Evolutionary conservation across 2,888 invertebrate genomes (phyloP), one percentile per base, ranked within the genome.

Genomic region (Himalopsyche anomala): DNA sequence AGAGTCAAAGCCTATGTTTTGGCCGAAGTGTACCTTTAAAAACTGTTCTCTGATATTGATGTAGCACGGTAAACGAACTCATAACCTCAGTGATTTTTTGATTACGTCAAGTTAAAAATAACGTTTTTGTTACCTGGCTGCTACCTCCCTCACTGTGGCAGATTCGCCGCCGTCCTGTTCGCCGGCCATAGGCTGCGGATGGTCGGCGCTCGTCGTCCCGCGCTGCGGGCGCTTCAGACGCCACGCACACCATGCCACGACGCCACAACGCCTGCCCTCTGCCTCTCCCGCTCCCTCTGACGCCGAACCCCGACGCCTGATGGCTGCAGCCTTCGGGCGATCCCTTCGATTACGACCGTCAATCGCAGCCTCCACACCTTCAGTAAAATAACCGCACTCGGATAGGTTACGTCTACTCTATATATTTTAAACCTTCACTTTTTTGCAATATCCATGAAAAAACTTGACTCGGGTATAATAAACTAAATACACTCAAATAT

Each of bases 141-240:
- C 74, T 74, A 74, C 93, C 93, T 94, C 95, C 94, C 95, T 95
- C 94, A 95, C 95, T 94, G 95, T 94, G 95, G 94, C 95, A 94
- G 94, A 94, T 94, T 95, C 94, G 94, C 94, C 94, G 94, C 94
- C 95, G 95, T 95, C 96, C 96, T 96, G 96, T 95, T 96, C 96
- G 96, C 74, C 74, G 74, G 96, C 96, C 96, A 96, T 96, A 97
- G 96, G 96, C 96, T 95, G 95, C 95, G 95, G 96, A 96, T 95
- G 94, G 94, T 93, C 95, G 94, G 94, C 95, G 91, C 92, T 92
- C 92, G 92, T 91, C 92, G 92, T 92, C 92, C 92, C 91, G 92
- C 92, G 92, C 92, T 92, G 92, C 92, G 93, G 93, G 85, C 85
- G 88, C 92, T 92, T 92, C 92, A 92, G 93, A 93, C 92, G 91